Evolutionary conservation across 2,888 invertebrate genomes (phyloP), one percentile per base, ranked within the genome.

Genomic region (Eledone cirrhosa): DNA sequence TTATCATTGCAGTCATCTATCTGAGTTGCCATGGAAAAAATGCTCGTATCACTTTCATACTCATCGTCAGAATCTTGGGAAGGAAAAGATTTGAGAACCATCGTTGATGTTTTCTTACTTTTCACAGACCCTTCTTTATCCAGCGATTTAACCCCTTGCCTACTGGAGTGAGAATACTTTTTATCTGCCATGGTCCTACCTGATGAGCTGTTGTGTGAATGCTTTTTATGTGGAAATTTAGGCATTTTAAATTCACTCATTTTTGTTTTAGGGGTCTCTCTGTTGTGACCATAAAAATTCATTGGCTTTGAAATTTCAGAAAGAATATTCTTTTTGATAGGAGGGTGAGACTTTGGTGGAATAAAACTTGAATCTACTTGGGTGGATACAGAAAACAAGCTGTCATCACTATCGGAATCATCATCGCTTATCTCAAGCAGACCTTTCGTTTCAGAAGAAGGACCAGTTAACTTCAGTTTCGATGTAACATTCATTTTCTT

Each of bases 321-420:
- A 72, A 31, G 31, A n/a, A 41, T 22, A 19, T 41, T 16, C 31
- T 29, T 41, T n/a, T 29, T 31, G 0, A 19, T 22, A 5, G 31
- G 11, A 72, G 31, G 31, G 7, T 31, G 72, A 22, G 0, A 7
- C n/a, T 72, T 31, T 31, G 29, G 31, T 31, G 29, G 22, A 31
- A 29, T 13, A 13, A 31, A 29, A 67, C 33, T 7, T 31, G 27
- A 19, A 19, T 67, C 67, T 31, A 67, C n/a, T 29, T 67, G 67
- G 29, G 67, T 67, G 13, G 67, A 29, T 13, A 67, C 29, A 19
- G 67, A 67, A 16, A 67, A 67, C 14, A 31, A 16, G n/a, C 31
- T 69, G 33, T 69, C 69, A 69, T 69, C 69, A 69, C 69, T 69
- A 67, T 67, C 67, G 33, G 67, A 67, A 14, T 67, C 2, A 8